Evolutionary conservation across 2,888 invertebrate species (phyloP).

Genomic region (Chrysotoxum bicinctum): DNA sequence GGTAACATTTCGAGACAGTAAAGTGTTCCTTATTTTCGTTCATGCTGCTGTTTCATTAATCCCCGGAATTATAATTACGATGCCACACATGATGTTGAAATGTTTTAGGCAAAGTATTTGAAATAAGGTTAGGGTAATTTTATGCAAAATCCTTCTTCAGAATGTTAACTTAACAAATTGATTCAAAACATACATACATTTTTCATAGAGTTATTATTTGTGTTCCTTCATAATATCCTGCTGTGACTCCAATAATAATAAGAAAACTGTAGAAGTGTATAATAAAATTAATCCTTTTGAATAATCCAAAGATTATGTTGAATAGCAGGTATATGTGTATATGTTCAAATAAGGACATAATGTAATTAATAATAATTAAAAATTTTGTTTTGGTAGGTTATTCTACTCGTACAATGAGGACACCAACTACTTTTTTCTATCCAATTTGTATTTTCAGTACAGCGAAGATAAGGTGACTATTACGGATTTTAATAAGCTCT

Average conservation of each 20-base stretch:
- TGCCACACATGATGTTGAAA: slow-evolving; percentile 14
- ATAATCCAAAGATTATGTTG: slow-evolving; percentile 1
- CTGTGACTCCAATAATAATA: slow-evolving; percentile 5
- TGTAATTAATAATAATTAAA: neutral
- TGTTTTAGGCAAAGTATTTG: neutral
- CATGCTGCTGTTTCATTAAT: slow-evolving; percentile 1
- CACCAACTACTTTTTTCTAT: too few relatives aligned
- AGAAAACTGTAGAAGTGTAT: neutral
- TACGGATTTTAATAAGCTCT: too few relatives aligned
- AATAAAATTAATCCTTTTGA: neutral
- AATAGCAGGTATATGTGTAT: neutral
- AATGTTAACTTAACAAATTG: slow-evolving; percentile 15
- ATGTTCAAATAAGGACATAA: neutral
- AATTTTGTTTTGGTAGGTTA: too few relatives aligned
- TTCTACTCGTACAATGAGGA: too few relatives aligned
- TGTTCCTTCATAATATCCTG: neutral
- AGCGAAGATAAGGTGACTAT: too few relatives aligned
- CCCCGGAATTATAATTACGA: slow-evolving; percentile 9
- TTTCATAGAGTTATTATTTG: neutral
- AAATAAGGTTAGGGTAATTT: neutral
- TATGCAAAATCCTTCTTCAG: slow-evolving; percentile 3
- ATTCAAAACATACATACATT: slow-evolving; percentile 14
- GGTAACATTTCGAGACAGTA: neutral
- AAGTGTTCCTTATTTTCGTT: neutral
- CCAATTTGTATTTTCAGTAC: too few relatives aligned